A percentile compares a stretch with the other conserved stretches of the same genome.
phyloP scores from a whole-genome alignment of 1,140 invertebrate genomes.

The Brachionus plicatilis region DNA sequence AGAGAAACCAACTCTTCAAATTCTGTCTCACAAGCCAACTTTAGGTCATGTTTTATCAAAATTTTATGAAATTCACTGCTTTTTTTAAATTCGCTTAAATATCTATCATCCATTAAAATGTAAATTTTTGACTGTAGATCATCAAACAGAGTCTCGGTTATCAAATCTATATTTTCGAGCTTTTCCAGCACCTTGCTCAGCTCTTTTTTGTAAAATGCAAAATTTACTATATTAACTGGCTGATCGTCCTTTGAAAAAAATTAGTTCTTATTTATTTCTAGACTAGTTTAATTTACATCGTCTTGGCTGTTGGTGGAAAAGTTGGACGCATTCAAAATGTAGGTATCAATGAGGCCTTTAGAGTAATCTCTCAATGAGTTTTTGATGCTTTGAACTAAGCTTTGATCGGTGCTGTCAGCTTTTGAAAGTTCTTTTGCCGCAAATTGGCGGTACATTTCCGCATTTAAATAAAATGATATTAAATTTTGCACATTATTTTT shows the following conservation, averaged over 20 bases:
- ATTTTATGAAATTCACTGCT: background rate
- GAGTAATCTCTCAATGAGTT: background rate
- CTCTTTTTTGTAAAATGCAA: conserved; percentile 60
- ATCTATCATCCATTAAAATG: conserved; percentile 31
- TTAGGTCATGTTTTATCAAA: background rate
- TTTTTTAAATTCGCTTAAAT: conserved; percentile 34
- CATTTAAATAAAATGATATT: conserved; percentile 75
- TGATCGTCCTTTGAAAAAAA: conserved; percentile 43
- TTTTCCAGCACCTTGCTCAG: conserved; percentile 66
- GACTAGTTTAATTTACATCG: conserved; percentile 39
- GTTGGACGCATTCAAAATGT: conserved; percentile 2
- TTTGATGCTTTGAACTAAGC: background rate
- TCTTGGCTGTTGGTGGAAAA: background rate
- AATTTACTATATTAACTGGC: conserved; percentile 41
- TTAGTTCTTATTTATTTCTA: conserved; percentile 47
- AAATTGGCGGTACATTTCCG: conserved; percentile 58
- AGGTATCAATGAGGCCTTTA: conserved; percentile 25
- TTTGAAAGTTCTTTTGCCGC: conserved; percentile 20
- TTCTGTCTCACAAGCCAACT: background rate
- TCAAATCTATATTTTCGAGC: conserved; percentile 62
- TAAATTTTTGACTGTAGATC: conserved; percentile 64
- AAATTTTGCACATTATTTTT: conserved; percentile 68
- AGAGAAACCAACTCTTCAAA: background rate
- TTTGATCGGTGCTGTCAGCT: background rate
- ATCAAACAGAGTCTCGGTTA: conserved; percentile 73